Conservation (phyloP, 1,140 invertebrate species). For the Triops longicaudatus region DNA sequence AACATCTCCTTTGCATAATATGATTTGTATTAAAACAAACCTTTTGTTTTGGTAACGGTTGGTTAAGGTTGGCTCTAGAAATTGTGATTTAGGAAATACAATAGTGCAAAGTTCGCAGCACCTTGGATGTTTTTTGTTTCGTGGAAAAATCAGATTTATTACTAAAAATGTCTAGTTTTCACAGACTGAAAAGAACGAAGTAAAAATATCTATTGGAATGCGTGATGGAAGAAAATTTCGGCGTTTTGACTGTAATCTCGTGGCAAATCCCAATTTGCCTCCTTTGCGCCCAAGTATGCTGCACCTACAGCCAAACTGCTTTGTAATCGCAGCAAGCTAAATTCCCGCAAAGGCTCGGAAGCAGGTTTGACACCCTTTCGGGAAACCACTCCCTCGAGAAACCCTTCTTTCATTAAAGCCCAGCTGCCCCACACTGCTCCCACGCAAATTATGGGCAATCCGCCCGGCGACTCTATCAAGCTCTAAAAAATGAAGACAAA, state of each 20-base stretch:
- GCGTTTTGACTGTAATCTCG: constrained; percentile 48
- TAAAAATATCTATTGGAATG: constrained; percentile 26
- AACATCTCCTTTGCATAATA: constrained; percentile 5
- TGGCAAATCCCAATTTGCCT: constrained; percentile 42
- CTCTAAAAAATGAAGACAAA: constrained; percentile 36
- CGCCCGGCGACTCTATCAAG: constrained; percentile 47
- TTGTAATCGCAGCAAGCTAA: constrained; percentile 55
- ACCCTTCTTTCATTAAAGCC: constrained; percentile 64
- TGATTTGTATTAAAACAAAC: neutral
- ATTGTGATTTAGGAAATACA: constrained; percentile 8
- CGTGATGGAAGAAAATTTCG: constrained; percentile 45
- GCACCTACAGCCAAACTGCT: constrained; percentile 61
- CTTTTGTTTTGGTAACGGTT: neutral
- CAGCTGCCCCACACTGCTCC: constrained; percentile 95
- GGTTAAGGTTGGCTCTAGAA: constrained; percentile 8
- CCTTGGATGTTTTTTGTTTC: neutral
- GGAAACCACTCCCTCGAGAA: constrained; percentile 47
- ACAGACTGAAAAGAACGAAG: neutral
- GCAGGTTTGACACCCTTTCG: constrained; percentile 16
- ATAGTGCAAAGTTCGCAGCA: neutral
- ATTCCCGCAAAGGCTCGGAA: constrained; percentile 43
- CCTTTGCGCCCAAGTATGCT: constrained; percentile 61
- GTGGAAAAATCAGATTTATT: neutral
- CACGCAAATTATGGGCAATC: constrained; percentile 78
- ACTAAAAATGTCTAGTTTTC: neutral